These are phyloP conservation scores for Tanytarsus gracilentus DNA, from an alignment of 2,888 invertebrate species.

Conservation along the genomic window DNA sequence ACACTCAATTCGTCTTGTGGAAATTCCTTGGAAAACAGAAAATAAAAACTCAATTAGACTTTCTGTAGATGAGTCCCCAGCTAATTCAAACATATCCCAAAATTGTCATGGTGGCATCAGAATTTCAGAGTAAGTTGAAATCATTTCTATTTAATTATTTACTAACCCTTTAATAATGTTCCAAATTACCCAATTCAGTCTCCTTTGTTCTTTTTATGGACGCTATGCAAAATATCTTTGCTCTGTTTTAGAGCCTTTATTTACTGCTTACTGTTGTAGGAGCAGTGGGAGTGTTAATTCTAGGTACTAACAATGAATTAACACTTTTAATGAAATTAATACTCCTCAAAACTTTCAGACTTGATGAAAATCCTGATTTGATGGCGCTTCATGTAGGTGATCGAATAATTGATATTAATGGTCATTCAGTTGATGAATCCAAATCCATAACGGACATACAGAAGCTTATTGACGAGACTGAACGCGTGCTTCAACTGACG, in stretches of 20 bases:
- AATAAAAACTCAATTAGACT: conserved; percentile 56
- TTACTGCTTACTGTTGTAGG: conserved; percentile 57
- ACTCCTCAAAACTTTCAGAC: no score
- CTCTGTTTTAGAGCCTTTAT: conserved; percentile 60
- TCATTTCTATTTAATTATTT: conserved; percentile 20
- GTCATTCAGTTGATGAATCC: conserved; percentile 37
- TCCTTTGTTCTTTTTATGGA: conserved; percentile 56
- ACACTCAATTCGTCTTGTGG: conserved; percentile 77
- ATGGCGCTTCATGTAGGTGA: conserved; percentile 87
- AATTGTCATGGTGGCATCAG: conserved; percentile 54
- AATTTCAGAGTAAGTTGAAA: conserved; percentile 57
- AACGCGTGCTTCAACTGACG: conserved; percentile 70
- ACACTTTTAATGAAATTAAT: background rate
- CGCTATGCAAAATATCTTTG: conserved; percentile 60
- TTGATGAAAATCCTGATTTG: conserved; percentile 71
- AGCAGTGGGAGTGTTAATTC: conserved; percentile 58
- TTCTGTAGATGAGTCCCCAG: conserved; percentile 36
- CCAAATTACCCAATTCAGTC: conserved; percentile 39
- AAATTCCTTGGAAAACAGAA: conserved; percentile 56
- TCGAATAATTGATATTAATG: conserved; percentile 85
- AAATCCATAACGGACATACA: conserved; percentile 75
- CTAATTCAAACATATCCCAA: conserved; percentile 31
- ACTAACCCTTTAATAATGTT: conserved; percentile 15
- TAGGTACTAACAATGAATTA: conserved; percentile 2
- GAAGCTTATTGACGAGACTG: conserved; percentile 60